Evolutionary conservation across 2,888 invertebrate species (phyloP).

Genomic region (Phengaris alcon): DNA sequence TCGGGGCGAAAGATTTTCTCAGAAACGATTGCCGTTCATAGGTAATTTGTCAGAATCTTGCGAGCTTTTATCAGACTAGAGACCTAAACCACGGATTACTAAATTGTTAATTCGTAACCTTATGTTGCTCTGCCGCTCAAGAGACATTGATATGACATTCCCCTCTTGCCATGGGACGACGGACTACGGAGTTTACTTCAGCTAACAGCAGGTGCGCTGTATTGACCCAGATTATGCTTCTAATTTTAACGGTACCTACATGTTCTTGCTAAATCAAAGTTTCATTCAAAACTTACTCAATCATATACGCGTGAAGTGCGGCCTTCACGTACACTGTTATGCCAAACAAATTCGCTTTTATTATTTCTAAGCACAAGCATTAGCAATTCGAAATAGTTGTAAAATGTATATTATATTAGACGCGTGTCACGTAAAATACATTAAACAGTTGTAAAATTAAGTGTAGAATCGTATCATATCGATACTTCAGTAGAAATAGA

Average conservation of each 20-base stretch:
- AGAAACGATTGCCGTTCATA: too few species aligned
- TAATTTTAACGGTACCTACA: slow-evolving; percentile 2
- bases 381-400: slow-evolving; percentile 7
- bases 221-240: slow-evolving; percentile 12
- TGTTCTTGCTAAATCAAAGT: slow-evolving; percentile 14
- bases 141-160: too few species aligned
- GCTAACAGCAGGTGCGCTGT: not conserved
- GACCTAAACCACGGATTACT: not conserved
- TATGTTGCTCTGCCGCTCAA: not conserved
- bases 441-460: slow-evolving; percentile 11
- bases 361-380: slow-evolving; percentile 13
- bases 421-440: not conserved
- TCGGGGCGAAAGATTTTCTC: not conserved
- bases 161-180: not conserved
- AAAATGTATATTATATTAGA: slow-evolving; percentile 1
- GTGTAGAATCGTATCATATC: not conserved
- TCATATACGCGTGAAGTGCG: slow-evolving; percentile 14
- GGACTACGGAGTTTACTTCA: not conserved
- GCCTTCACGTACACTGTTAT: not conserved
- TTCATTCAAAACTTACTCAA: slow-evolving; percentile 19
- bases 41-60: too few species aligned
- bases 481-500: not conserved
- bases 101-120: not conserved
- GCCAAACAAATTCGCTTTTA: not conserved
- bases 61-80: not conserved